phyloP scores from a whole-genome alignment of 2,113 vertebrate species.

The Leptosomus discolor region DNA sequence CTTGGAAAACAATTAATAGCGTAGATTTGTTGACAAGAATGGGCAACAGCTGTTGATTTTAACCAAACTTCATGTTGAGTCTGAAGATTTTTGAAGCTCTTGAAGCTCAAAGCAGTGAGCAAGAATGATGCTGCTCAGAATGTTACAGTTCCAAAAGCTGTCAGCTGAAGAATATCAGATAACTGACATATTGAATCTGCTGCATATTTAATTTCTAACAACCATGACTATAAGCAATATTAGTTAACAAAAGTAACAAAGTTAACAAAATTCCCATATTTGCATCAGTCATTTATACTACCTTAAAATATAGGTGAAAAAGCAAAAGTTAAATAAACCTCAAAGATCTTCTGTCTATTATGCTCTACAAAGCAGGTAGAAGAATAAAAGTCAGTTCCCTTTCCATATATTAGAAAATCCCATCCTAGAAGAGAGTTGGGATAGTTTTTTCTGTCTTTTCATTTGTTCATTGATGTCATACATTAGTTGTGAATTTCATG shows the following conservation, averaged over 20 bases:
- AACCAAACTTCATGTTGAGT: neutral
- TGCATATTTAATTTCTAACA: neutral
- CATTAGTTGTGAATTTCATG: neutral
- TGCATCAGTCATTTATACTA: neutral
- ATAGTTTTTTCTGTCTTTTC: neutral
- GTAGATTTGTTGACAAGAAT: neutral
- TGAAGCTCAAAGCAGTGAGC: neutral
- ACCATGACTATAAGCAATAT: neutral
- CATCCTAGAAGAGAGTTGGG: neutral
- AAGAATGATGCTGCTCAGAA: neutral
- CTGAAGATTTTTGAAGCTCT: neutral
- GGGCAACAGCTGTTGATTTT: neutral
- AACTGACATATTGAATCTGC: neutral
- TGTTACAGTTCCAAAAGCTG: neutral
- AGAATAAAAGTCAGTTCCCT: neutral
- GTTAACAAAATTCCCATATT: neutral
- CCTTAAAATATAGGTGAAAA: neutral
- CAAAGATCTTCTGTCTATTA: neutral
- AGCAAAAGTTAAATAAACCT: neutral
- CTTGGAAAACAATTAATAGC: neutral
- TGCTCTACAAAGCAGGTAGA: neutral
- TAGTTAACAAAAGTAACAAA: neutral
- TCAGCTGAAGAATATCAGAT: too few relatives aligned
- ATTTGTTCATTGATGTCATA: neutral
- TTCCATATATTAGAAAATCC: neutral